A percentile compares a stretch with the other conserved stretches of the same genome.
Evolutionary conservation across 2,113 vertebrate species (phyloP).

Genomic region (Vidua macroura): DNA sequence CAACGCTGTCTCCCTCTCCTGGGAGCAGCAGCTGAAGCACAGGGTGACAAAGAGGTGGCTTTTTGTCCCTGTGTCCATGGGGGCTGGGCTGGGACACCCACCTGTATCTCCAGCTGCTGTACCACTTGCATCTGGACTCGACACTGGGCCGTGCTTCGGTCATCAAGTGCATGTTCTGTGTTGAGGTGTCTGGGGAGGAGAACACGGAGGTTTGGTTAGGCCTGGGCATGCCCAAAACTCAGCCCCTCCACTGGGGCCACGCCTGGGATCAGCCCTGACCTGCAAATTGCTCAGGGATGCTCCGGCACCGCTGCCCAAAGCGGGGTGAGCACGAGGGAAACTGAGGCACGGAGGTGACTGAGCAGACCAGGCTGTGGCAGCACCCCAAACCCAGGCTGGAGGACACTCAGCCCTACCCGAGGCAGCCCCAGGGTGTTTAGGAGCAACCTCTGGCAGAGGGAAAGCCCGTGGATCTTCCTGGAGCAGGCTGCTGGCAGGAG

Average conservation of each 20-base stretch:
- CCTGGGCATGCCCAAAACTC: background rate
- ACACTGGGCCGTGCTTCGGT: conserved; percentile 98
- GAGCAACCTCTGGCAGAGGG: background rate
- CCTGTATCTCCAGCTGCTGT: conserved; percentile 99
- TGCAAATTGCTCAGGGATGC: background rate
- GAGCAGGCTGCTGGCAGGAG: background rate
- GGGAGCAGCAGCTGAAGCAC: background rate
- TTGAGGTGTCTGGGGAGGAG: conserved; percentile 89
- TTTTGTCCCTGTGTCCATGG: accelerated
- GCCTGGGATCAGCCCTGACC: background rate
- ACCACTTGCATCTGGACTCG: conserved; percentile 99
- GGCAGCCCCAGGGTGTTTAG: accelerated
- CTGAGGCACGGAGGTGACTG: background rate
- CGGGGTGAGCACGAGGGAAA: accelerated
- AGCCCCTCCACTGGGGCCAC: background rate
- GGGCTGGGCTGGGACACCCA: conserved; percentile 35
- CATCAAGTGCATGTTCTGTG: conserved; percentile 96
- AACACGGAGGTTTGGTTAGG: accelerated
- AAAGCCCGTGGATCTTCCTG: background rate
- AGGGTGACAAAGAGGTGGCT: background rate
- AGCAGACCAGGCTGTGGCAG: background rate
- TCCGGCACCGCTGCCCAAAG: accelerated
- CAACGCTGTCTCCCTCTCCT: accelerated
- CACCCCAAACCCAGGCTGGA: background rate
- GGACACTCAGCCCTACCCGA: background rate